These are phyloP conservation scores for Eristalinus sepulchralis DNA, from an alignment of 2,888 invertebrate species.

Conservation along the genomic window DNA sequence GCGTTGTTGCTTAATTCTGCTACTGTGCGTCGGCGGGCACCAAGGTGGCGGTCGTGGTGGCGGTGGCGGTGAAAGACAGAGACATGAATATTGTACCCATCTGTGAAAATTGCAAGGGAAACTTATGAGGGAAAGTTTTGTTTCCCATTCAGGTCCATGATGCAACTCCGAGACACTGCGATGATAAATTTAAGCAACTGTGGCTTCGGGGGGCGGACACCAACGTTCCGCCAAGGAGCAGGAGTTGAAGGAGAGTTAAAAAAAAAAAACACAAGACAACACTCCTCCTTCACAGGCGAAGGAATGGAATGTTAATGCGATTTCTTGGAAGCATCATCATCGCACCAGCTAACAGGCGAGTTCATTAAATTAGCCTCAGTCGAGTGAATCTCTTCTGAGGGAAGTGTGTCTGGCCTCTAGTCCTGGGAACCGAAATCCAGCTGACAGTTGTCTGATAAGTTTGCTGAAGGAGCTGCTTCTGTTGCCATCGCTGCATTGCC, in stretches of 20 bases:
- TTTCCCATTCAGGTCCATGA: slow-evolving; percentile 52
- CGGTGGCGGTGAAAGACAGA: neutral
- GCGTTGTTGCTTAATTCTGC: slow-evolving; percentile 38
- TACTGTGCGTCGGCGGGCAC: neutral
- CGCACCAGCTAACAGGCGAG: slow-evolving; percentile 40
- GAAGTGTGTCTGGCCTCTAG: slow-evolving; percentile 28
- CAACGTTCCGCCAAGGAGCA: slow-evolving; percentile 9
- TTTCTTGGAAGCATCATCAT: slow-evolving; percentile 39
- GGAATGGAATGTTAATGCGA: slow-evolving; percentile 66
- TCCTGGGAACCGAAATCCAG: slow-evolving; percentile 33
- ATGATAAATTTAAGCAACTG: slow-evolving; percentile 57
- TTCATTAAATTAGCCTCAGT: slow-evolving; percentile 70
- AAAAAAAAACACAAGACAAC: slow-evolving; percentile 9
- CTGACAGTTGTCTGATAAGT: slow-evolving; percentile 63
- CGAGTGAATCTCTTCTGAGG: slow-evolving; percentile 38
- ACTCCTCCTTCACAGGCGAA: neutral
- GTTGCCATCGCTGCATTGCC: slow-evolving; percentile 10
- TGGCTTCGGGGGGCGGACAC: slow-evolving; percentile 25
- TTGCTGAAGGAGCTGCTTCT: slow-evolving; percentile 41
- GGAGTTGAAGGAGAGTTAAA: neutral
- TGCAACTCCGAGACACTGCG: slow-evolving; percentile 25
- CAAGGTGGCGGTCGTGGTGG: neutral
- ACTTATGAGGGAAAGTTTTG: slow-evolving; percentile 64
- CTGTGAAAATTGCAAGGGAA: slow-evolving; percentile 63
- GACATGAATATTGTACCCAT: slow-evolving; percentile 60